Conservation (phyloP, 2,113 vertebrate genomes). For the Platysternon megacephalum region DNA sequence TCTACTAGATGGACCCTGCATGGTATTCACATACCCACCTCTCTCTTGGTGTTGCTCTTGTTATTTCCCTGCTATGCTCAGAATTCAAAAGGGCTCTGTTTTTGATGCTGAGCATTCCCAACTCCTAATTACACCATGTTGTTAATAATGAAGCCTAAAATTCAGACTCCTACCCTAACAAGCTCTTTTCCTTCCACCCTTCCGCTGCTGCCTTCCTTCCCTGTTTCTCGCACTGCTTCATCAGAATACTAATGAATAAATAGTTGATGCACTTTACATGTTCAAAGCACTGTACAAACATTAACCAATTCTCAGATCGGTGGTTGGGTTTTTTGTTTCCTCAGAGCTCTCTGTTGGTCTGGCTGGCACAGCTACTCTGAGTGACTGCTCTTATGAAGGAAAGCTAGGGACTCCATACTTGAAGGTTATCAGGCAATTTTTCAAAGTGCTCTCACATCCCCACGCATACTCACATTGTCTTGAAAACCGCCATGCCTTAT, state of each 20-base stretch:
- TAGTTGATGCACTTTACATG: not conserved
- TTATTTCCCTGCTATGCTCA: not conserved
- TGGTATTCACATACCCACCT: not conserved
- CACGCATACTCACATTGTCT: not conserved
- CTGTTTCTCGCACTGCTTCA: not conserved
- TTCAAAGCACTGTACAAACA: not conserved
- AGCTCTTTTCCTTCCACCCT: not conserved
- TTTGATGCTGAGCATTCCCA: not conserved
- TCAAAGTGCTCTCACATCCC: not conserved
- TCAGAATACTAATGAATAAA: not conserved
- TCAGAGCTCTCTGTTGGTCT: not conserved
- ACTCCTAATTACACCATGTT: not conserved
- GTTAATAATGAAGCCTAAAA: not conserved
- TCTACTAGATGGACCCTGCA: too few relatives aligned
- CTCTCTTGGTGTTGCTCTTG: not conserved
- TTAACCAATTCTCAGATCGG: not conserved
- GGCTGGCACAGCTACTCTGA: too few relatives aligned
- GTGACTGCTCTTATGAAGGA: not conserved
- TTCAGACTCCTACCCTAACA: not conserved
- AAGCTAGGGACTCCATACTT: not conserved
- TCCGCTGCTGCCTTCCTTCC: not conserved
- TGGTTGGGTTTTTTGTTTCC: not conserved
- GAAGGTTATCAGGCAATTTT: not conserved
- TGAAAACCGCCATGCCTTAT: not conserved
- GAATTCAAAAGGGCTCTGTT: not conserved